Base-by-base conservation (phyloP, 2,797 vertebrate species). In the Eurystomus glaucurus region DNA sequence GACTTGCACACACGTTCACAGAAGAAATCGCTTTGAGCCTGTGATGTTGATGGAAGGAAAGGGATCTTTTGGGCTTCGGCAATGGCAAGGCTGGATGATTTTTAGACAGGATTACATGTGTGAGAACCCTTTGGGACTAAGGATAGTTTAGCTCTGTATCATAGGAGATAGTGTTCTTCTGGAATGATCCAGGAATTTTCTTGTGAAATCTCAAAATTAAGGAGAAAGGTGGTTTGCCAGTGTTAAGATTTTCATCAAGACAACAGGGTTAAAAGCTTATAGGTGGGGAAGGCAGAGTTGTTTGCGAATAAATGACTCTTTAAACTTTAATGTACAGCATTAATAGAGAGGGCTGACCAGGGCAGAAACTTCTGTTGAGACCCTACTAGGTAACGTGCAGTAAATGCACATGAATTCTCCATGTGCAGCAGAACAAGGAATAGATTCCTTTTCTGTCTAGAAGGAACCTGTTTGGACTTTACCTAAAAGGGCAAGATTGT, bases 1-100 rank as follows among this genome's bases (percentile, higher is more conserved):
- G 77, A 4, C 31, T 55, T 57, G 20, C 7, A 52, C 25, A 23
- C 4, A 5, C 3, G 4, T 33, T 25, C 25, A 57, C 6, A 20
- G 37, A 85, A 74, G 61, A 80, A 51, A 39, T 46, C 15, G 37
- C 20, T 68, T 45, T 48, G 19, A 33, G 19, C 20, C 43, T 61
- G 45, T 52, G 48, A 88, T 55, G n/a, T 55, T 89, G 18, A 4
- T 6, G 7, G 26, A 33, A 57, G 20, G 39, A 45, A 77, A 72
- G 11, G 23, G 20, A 88, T 48, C 18, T 31, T 51, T 15, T 17
- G 52, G 41, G 20, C 25, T 39, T 10, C 6, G 48, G 12, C 5
- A 16, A 7, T 74, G 41, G 41, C 15, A 45, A 61, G 37, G 4
- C 43, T 3, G 2, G 0, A 0, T 45, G 33, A 5, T 21, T 72